These are phyloP conservation scores for Cheilosia scutellata DNA, from an alignment of 2,888 invertebrate species.

Conservation along the genomic window DNA sequence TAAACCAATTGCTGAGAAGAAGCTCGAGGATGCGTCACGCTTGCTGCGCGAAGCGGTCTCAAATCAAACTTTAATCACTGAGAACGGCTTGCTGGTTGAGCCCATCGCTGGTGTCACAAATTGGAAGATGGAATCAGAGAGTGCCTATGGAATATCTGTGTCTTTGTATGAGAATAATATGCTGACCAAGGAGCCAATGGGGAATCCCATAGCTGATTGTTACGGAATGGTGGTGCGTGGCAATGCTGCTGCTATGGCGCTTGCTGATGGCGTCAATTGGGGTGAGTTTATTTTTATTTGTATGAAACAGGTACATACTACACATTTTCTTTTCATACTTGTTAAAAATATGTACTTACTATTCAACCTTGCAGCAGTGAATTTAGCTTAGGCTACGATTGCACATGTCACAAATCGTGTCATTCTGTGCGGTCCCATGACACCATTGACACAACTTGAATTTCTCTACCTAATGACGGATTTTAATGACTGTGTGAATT, in stretches of 20 bases:
- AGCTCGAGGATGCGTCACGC: constrained; percentile 79
- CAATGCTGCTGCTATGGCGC: constrained; percentile 91
- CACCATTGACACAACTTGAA: too few species aligned
- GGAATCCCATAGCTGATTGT: constrained; percentile 94
- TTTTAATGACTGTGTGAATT: too few species aligned
- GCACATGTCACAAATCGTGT: too few species aligned
- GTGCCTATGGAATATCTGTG: constrained; percentile 85
- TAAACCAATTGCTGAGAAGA: constrained; percentile 71
- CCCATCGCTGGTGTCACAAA: constrained; percentile 83
- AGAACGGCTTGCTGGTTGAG: constrained; percentile 73
- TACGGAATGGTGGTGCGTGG: constrained; percentile 90
- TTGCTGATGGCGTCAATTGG: constrained; percentile 97
- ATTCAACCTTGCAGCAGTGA: too few species aligned
- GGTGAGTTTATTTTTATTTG: constrained; percentile 84
- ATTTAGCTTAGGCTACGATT: too few species aligned
- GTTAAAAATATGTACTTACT: too few species aligned
- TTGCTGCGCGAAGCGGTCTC: constrained; percentile 82
- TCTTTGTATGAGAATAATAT: constrained; percentile 94
- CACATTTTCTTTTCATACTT: not conserved
- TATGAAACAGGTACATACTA: not conserved
- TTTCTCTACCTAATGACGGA: too few species aligned
- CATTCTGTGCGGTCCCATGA: too few species aligned
- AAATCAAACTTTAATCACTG: constrained; percentile 78
- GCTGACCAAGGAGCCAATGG: constrained; percentile 88
- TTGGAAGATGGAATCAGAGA: constrained; percentile 84